These are phyloP conservation scores for Tamias sibiricus DNA, from an alignment of 2,113 vertebrate genomes.

Conservation along the genomic window DNA sequence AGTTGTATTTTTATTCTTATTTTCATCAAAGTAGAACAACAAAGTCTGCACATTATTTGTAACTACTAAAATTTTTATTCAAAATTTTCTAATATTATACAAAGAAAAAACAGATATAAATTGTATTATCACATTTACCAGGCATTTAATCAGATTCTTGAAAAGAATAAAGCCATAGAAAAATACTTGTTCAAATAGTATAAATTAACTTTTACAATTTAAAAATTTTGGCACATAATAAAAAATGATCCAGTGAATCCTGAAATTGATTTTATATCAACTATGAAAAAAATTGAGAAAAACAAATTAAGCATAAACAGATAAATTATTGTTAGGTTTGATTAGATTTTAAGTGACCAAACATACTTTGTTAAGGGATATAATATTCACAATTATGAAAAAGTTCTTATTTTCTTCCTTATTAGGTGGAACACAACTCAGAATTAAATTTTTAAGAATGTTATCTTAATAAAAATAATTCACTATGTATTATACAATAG, in stretches of 20 bases:
- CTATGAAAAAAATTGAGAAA: conserved; percentile 23
- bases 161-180: neutral
- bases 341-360: conserved; percentile 52
- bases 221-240: neutral
- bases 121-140: neutral
- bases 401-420: neutral
- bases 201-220: neutral
- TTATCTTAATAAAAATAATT: conserved; percentile 4
- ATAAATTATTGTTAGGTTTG: neutral
- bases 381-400: neutral
- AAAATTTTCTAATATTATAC: neutral
- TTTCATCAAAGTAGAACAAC: neutral
- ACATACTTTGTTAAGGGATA: neutral
- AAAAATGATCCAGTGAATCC: neutral
- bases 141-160: neutral
- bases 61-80: conserved; percentile 56
- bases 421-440: neutral
- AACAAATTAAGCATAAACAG: conserved; percentile 4
- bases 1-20: too few relatives aligned
- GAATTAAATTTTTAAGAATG: neutral
- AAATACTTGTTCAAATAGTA: neutral
- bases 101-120: neutral
- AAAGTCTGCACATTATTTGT: neutral
- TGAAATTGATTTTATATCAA: neutral
- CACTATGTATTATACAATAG: neutral